A percentile compares a stretch with the other conserved stretches of the same genome.
phyloP scores from a whole-genome alignment of 2,888 invertebrate species.

The Chorisops tibialis region DNA sequence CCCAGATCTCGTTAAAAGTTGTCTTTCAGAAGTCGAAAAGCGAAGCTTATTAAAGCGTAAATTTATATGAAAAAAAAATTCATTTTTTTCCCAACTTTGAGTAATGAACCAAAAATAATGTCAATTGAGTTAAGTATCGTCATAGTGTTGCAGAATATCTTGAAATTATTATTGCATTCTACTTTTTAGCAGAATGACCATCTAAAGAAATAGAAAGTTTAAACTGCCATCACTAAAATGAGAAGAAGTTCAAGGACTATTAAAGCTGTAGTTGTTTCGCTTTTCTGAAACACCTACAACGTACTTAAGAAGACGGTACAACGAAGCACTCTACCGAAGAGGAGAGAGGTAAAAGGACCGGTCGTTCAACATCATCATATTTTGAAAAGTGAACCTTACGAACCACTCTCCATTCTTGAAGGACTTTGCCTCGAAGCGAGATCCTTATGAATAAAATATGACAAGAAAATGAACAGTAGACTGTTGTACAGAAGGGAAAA shows the following conservation, averaged over 20 bases:
- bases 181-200: too few species aligned
- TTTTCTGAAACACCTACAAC: not conserved
- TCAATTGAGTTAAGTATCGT: too few species aligned
- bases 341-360: not conserved
- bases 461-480: constrained; percentile 17
- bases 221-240: too few species aligned
- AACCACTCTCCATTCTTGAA: not conserved
- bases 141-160: too few species aligned
- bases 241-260: too few species aligned
- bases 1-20: constrained; percentile 23
- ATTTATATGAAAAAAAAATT: constrained; percentile 5
- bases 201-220: too few species aligned
- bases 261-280: not conserved
- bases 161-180: too few species aligned
- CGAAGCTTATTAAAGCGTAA: constrained; percentile 14
- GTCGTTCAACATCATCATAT: constrained; percentile 11
- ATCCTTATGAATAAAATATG: constrained; percentile 21
- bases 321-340: not conserved
- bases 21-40: constrained; percentile 3
- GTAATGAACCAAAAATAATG: too few species aligned
- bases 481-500: too few species aligned
- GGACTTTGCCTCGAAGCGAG: not conserved
- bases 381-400: constrained; percentile 14
- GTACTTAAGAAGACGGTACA: not conserved
- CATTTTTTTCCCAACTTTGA: not conserved